Conservation (phyloP, 2,113 vertebrate genomes). For the Atrichornis clamosus region DNA sequence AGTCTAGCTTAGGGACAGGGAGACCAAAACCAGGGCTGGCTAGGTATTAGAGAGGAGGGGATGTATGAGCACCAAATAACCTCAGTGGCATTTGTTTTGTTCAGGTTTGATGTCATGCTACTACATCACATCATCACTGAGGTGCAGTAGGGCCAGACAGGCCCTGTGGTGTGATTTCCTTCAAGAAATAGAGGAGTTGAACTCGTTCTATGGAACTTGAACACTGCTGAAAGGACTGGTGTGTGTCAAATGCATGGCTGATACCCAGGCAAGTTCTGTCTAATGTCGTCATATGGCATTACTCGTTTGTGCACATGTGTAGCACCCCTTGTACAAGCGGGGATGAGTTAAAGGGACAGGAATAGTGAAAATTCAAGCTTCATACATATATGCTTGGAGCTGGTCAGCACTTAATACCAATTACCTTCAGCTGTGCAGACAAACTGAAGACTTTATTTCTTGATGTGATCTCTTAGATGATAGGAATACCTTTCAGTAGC, state of each 20-base stretch:
- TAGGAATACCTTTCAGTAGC: not conserved
- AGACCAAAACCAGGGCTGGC: not conserved
- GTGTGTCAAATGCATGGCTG: not conserved
- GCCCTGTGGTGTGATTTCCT: not conserved
- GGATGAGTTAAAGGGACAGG: not conserved
- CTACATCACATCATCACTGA: not conserved
- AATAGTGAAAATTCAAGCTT: not conserved
- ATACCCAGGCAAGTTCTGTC: not conserved
- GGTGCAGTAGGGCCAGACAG: not conserved
- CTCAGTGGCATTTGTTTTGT: not conserved
- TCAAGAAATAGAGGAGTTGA: not conserved
- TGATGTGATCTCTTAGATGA: not conserved
- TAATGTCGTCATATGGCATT: not conserved
- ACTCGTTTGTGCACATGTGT: not conserved
- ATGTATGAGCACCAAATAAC: not conserved
- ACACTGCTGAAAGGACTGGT: not conserved
- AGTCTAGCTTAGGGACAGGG: not conserved
- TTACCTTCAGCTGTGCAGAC: not conserved
- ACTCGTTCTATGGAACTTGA: not conserved
- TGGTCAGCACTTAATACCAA: not conserved
- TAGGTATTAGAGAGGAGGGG: not conserved
- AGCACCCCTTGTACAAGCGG: accelerated
- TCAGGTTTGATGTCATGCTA: not conserved
- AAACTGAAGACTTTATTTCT: not conserved
- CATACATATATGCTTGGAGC: not conserved